Base-by-base conservation (phyloP, 2,113 vertebrate genomes). In the Craseonycteris thonglongyai region DNA sequence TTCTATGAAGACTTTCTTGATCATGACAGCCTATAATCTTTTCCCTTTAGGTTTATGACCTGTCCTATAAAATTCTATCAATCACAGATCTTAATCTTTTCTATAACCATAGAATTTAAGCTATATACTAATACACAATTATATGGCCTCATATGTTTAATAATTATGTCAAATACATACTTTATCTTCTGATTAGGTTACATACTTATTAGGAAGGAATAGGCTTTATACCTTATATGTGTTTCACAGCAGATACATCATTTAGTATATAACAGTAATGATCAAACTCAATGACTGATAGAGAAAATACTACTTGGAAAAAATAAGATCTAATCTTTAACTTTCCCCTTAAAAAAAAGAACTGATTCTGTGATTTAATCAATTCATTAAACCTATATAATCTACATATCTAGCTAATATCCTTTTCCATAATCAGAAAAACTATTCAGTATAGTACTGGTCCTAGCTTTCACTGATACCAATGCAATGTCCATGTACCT, bases 341-440 rank as follows among this genome's bases (percentile, higher is more conserved):
- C 18, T 42, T 85, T 38, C 13, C 72, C 2, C 19, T 51, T 81
- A 63, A 87, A 91, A 22, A 21, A 88, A 87, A 24, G 47, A 92
- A 9, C 54, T 71, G 47, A 51, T 80, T 94, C 49, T 87, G 24
- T 74, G 16, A 76, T 66, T 92, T 42, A 59, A 45, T 88, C 35
- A 96, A 89, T 6, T 59, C 21, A 66, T 35, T 82, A 74, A 95
- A 75, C 5, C 11, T 90, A 75, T 24, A 28, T 47, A 71, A 86
- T 16, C 38, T 75, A 63, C 4, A 26, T 66, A 71, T 59, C 90
- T 76, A 87, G 68, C 58, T 68, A 14, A 35, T 74, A 68, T 38
- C 5, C 24, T 93, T 35, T 96, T n/a, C 33, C 26, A 87, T 38
- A 93, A 74, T 51, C 49, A 91, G 56, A 93, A 94, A 96, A 81